Evolutionary conservation across 2,113 vertebrate species (phyloP).

Genomic region (Microcebus ravelobensis): DNA sequence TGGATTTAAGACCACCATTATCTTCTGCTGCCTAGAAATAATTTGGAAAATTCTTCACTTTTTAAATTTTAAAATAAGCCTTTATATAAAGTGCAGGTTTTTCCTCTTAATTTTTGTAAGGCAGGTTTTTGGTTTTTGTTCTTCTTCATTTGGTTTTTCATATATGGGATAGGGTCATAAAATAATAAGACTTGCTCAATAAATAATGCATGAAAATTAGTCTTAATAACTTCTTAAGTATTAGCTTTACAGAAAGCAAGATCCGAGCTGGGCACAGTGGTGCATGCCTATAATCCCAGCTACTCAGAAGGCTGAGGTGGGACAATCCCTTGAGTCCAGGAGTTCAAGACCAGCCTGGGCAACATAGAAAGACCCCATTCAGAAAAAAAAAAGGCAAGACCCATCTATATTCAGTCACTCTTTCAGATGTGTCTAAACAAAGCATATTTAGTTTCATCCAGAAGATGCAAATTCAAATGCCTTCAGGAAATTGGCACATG

Average conservation of each 20-base stretch:
- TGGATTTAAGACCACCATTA: background rate
- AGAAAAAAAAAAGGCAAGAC: background rate
- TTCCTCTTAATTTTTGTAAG: constrained; percentile 36
- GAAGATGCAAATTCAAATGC: background rate
- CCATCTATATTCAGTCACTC: background rate
- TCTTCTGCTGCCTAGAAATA: constrained; percentile 41
- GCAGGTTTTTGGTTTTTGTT: constrained; percentile 45
- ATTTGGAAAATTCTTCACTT: constrained; percentile 59
- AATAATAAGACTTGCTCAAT: background rate
- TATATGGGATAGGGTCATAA: background rate
- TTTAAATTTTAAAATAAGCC: constrained; percentile 54
- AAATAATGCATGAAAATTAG: constrained; percentile 1
- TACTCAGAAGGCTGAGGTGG: background rate
- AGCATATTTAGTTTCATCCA: background rate
- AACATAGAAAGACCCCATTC: background rate
- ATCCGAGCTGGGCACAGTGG: background rate
- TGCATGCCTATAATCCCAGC: background rate
- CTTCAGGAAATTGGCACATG: background rate
- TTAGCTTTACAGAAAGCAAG: constrained; percentile 18
- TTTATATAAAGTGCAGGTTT: constrained; percentile 10
- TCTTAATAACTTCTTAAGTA: background rate
- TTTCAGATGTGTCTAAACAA: background rate
- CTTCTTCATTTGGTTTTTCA: constrained; percentile 20
- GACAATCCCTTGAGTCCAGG: background rate
- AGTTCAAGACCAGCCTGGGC: background rate